Base-by-base conservation (phyloP, 2,113 vertebrate species). In the Elephantulus edwardii region DNA sequence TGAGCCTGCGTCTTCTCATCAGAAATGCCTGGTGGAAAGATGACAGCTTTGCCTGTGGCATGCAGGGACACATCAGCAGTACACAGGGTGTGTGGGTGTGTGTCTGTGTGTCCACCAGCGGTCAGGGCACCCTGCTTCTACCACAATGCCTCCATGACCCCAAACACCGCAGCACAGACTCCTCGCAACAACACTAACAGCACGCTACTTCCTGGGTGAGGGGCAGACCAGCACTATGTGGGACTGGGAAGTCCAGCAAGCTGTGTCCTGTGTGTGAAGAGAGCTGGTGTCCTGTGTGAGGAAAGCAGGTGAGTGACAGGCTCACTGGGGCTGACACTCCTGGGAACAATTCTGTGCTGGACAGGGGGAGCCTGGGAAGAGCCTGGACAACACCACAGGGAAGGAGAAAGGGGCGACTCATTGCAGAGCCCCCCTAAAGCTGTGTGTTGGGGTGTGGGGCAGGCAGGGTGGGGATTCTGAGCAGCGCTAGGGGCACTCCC, bases 1-100 rank as follows among this genome's bases (percentile, higher is more conserved):
- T 97, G 98, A 93, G 98, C 96, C 30, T 97, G 98, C 87, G 88
- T 97, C 42, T 64, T 97, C 68, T 98, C 98, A 94, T 98, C 97
- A n/a, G 97, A 93, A 83, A 98, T 40, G 75, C 98, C 99, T 99
- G 84, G 4, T 14, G 24, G 84, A 86, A 77, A 94, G 92, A 84
- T 20, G 0, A 6, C 14, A 33, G 5, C 10, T 20, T 10, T 70
- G 3, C 26, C 40, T 50, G 0, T 50, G 48, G 48, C n/a, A 50
- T 54, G 52, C 52, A 16, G 9, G 16, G 52, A 54, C 8, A 50
- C 48, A 54, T 17, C 52, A 8, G 16, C 48, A 50, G 16, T 50
- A 50, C 48, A 50, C 48, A 8, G 48, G 9, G 48, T 50, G 48
- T 50, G n/a, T n/a, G n/a, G n/a, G n/a, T n/a, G n/a, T n/a, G n/a